A percentile compares a stretch with the other conserved stretches of the same genome.
Evolutionary conservation across 2,888 invertebrate genomes (phyloP).

Genomic region (Rhimphoctona megacephalus): DNA sequence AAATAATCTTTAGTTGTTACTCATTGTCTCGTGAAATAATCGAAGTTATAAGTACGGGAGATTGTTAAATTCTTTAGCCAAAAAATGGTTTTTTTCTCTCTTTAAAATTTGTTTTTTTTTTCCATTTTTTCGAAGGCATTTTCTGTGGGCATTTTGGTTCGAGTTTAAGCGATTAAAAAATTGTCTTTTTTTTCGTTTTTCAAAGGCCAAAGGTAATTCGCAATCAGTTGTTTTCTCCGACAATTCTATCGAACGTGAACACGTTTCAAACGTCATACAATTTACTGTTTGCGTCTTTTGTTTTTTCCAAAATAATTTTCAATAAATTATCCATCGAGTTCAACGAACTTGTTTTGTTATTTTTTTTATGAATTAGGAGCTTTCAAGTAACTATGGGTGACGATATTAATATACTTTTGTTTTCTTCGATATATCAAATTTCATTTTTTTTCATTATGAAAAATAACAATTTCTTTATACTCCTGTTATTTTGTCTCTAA

Average conservation of each 20-base stretch:
- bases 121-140: conserved; percentile 69
- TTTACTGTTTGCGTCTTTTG: neutral
- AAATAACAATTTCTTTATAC: conserved; percentile 84
- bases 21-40: conserved; percentile 49
- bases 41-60: conserved; percentile 56
- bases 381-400: conserved; percentile 82
- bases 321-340: conserved; percentile 34
- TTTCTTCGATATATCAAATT: conserved; percentile 79
- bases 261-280: conserved; percentile 14
- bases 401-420: conserved; percentile 74
- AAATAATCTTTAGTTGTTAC: conserved; percentile 45
- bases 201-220: conserved; percentile 45
- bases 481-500: conserved; percentile 61
- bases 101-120: conserved; percentile 41
- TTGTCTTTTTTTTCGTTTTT: conserved; percentile 16
- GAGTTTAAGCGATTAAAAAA: conserved; percentile 48
- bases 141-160: conserved; percentile 67
- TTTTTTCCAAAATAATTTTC: neutral
- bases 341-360: conserved; percentile 42
- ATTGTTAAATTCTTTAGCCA: conserved; percentile 21
- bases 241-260: conserved; percentile 39
- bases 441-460: conserved; percentile 82
- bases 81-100: conserved; percentile 19
- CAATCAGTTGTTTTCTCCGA: neutral
- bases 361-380: conserved; percentile 77